These are phyloP conservation scores for Apostichopus parvimensis DNA, from an alignment of 35 echinoderm and acorn worm species.

Conservation along the genomic window DNA sequence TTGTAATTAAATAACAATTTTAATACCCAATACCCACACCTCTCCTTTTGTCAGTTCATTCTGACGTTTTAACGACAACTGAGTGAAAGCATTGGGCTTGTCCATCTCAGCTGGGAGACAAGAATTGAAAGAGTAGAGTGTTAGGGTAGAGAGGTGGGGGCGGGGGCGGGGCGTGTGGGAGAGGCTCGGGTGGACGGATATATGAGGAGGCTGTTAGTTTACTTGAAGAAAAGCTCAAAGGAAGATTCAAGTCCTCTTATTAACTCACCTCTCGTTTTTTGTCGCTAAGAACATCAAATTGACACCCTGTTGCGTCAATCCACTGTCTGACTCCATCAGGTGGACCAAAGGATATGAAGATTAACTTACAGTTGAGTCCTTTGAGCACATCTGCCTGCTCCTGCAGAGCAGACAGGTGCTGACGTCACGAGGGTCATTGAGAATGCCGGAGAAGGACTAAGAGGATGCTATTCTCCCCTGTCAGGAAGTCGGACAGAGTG, in stretches of 20 bases:
- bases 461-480: neutral
- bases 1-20: no score
- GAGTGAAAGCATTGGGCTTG: no score
- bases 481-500: constrained; percentile 19
- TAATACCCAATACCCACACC: no score
- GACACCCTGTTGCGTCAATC: constrained; percentile 69
- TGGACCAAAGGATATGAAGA: constrained; percentile 81
- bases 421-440: constrained; percentile 89
- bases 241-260: neutral
- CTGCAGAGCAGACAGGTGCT: constrained; percentile 64
- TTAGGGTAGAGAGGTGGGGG: no score
- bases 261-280: constrained; percentile 63
- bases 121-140: no score
- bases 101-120: no score
- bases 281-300: constrained; percentile 79
- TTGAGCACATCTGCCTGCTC: constrained; percentile 37
- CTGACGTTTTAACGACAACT: no score
- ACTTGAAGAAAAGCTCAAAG: no score
- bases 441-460: constrained; percentile 81
- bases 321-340: constrained; percentile 67
- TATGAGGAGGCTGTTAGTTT: no score
- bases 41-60: no score
- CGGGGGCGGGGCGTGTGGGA: no score
- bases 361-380: constrained; percentile 44
- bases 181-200: no score